Conservation (phyloP, 2,797 vertebrate species). For the Syngnathus acus region DNA sequence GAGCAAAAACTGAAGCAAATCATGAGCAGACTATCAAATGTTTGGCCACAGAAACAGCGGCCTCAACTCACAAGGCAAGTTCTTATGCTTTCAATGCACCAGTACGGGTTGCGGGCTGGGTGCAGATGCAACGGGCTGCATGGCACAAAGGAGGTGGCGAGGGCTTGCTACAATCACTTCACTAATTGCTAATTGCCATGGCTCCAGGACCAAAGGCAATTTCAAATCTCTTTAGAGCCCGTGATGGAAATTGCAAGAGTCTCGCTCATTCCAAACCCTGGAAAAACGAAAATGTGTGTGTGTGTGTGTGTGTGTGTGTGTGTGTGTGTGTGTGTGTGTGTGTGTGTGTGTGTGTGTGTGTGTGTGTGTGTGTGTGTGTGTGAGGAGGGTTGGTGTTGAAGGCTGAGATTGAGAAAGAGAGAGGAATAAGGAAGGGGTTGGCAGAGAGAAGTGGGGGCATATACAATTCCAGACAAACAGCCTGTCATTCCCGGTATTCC, state of each 20-base stretch:
- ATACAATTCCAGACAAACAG: slow-evolving; percentile 72
- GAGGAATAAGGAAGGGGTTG: slow-evolving; percentile 17
- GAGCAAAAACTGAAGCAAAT: slow-evolving; percentile 7
- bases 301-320: slow-evolving; percentile 6
- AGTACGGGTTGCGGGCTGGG: slow-evolving; percentile 23
- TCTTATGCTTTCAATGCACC: slow-evolving; percentile 43
- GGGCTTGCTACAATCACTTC: slow-evolving; percentile 55
- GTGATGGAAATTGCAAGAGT: slow-evolving; percentile 62
- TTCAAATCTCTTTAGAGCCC: slow-evolving; percentile 67
- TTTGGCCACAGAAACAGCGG: slow-evolving; percentile 16
- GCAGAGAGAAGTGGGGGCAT: slow-evolving; percentile 34
- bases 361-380: slow-evolving; percentile 1
- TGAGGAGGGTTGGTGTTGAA: slow-evolving; percentile 7
- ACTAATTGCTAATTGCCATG: slow-evolving; percentile 70
- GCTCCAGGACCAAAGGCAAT: slow-evolving; percentile 68
- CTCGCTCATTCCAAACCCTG: slow-evolving; percentile 35
- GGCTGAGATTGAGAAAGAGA: slow-evolving; percentile 42
- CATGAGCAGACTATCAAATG: slow-evolving; percentile 23
- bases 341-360: slow-evolving; percentile 6
- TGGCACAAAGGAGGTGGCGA: slow-evolving; percentile 50
- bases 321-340: slow-evolving; percentile 17
- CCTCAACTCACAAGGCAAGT: slow-evolving; percentile 20
- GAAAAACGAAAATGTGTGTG: slow-evolving; percentile 35
- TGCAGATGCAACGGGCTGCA: slow-evolving; percentile 37
- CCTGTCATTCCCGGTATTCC: slow-evolving; percentile 68